Evolutionary conservation across 2,113 vertebrate species (phyloP).

Genomic region (Ursus arctos): DNA sequence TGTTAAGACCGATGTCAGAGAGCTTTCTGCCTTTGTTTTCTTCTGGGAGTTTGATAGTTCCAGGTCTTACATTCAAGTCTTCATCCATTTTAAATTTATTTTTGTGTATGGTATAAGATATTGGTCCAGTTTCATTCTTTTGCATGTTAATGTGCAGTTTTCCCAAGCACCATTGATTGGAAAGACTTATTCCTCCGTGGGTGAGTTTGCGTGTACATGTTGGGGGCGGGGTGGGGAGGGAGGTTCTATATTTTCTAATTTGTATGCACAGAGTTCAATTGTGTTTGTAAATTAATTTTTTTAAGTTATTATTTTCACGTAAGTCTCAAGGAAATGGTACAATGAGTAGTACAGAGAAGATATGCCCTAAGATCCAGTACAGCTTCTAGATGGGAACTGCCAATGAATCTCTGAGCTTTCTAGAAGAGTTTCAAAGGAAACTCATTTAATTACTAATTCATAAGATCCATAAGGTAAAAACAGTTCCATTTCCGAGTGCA

Average conservation of each 20-base stretch:
- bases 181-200: background rate
- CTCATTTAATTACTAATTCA: background rate
- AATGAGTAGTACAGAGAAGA: background rate
- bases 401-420: background rate
- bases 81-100: background rate
- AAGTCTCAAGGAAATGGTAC: background rate
- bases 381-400: background rate
- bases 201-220: background rate
- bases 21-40: background rate
- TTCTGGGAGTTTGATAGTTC: background rate
- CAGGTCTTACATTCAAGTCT: background rate
- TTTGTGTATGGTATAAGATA: background rate
- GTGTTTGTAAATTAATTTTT: background rate
- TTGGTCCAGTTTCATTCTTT: background rate
- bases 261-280: background rate
- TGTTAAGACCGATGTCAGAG: background rate
- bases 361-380: background rate
- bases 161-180: background rate
- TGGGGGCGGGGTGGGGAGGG: background rate
- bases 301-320: background rate
- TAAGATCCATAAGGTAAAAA: slow-evolving; percentile 1
- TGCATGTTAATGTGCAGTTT: background rate
- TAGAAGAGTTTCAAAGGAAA: background rate
- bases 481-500: background rate
- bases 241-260: background rate